These are phyloP conservation scores for Megalops cyprinoides DNA, from an alignment of 2,797 vertebrate species.

Conservation along the genomic window DNA sequence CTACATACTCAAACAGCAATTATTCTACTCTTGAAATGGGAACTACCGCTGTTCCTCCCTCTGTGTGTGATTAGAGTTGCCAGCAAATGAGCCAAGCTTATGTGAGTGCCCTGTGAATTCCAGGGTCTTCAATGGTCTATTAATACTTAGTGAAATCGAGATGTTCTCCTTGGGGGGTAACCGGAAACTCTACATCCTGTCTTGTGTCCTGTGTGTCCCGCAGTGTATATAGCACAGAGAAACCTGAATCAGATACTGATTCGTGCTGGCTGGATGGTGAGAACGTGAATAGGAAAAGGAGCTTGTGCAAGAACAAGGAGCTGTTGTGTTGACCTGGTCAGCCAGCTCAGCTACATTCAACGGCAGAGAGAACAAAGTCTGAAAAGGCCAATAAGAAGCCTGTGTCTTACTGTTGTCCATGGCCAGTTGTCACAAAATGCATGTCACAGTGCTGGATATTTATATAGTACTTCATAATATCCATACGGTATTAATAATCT, in stretches of 20 bases:
- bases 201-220: conserved; percentile 55
- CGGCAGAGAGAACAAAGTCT: too few species aligned
- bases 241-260: background rate
- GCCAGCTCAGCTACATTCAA: too few species aligned
- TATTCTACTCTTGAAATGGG: background rate
- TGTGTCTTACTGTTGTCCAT: too few species aligned
- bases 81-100: conserved; percentile 35
- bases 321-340: too few species aligned
- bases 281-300: too few species aligned
- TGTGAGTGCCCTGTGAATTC: conserved; percentile 62
- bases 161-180: conserved; percentile 68
- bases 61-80: conserved; percentile 64
- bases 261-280: too few species aligned
- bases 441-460: too few species aligned
- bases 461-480: too few species aligned
- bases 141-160: conserved; percentile 69
- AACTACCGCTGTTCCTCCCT: conserved; percentile 28
- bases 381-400: too few species aligned
- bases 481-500: too few species aligned
- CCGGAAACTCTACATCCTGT: conserved; percentile 55
- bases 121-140: conserved; percentile 64
- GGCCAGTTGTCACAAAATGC: too few species aligned
- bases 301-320: too few species aligned
- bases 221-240: conserved; percentile 32
- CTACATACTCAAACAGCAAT: background rate